Evolutionary conservation across 30 jellyfish, hydroid and myxozoan genomes (phyloP).

Genomic region (Haliclystus octoradiatus): DNA sequence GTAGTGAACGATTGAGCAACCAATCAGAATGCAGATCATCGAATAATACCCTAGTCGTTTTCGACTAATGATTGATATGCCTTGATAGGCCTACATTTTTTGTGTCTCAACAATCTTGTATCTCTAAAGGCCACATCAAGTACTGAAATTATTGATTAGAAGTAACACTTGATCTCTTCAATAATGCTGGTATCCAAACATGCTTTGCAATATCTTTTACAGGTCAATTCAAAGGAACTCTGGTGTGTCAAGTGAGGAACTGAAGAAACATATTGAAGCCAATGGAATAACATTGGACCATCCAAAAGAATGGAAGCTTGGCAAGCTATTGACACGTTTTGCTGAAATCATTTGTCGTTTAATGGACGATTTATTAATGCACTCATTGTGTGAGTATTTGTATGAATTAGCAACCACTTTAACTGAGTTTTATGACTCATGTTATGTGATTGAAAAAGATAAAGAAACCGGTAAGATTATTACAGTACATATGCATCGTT

Average conservation of each 20-base stretch:
- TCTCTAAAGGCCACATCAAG: not conserved
- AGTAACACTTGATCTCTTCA: not conserved
- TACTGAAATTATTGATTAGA: not conserved
- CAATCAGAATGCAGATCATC: too few relatives aligned
- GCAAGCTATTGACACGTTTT: slow-evolving; percentile 61
- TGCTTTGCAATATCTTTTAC: not conserved
- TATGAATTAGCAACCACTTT: slow-evolving; percentile 80
- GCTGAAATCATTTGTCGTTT: slow-evolving; percentile 65
- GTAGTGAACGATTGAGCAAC: too few relatives aligned
- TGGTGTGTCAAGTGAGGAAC: slow-evolving; percentile 38
- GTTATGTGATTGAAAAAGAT: slow-evolving; percentile 73
- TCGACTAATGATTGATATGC: too few relatives aligned
- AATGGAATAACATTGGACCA: slow-evolving; percentile 52
- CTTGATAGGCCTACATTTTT: too few relatives aligned
- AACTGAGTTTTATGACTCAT: slow-evolving; percentile 93
- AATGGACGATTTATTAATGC: slow-evolving; percentile 64
- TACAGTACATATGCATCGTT: slow-evolving; percentile 82
- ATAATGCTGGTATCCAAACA: too few relatives aligned
- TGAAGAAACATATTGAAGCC: slow-evolving; percentile 4
- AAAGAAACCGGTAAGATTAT: slow-evolving; percentile 63
- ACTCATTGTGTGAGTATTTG: slow-evolving; percentile 82
- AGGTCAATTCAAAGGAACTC: slow-evolving; percentile 89
- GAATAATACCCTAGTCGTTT: too few relatives aligned
- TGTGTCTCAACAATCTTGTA: not conserved
- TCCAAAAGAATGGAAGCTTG: slow-evolving; percentile 69